Conservation (phyloP, 1,140 invertebrate genomes). For the Drosophila biarmipes region DNA sequence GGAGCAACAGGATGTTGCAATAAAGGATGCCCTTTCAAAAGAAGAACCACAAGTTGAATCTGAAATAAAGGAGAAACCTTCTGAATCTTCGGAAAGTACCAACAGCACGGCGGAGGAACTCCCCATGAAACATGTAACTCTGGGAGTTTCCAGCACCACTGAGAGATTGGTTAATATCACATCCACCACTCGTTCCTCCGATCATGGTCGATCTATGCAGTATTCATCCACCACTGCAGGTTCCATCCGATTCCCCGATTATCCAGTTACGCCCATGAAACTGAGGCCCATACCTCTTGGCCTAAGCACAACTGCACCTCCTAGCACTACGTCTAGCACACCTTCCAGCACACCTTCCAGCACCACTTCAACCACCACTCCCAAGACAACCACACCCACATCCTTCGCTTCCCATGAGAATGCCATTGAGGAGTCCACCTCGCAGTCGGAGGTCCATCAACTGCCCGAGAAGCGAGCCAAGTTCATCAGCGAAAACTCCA, state of each 20-base stretch:
- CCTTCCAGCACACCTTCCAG: constrained; percentile 10
- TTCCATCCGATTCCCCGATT: neutral
- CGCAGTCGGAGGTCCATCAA: constrained; percentile 17
- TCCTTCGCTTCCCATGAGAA: constrained; percentile 58
- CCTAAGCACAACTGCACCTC: constrained; percentile 14
- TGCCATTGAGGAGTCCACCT: constrained; percentile 54
- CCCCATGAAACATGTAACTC: neutral
- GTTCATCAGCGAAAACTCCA: constrained; percentile 78
- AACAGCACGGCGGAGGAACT: neutral
- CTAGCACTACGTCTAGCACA: constrained; percentile 23
- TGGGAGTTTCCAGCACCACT: constrained; percentile 3
- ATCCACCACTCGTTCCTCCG: constrained; percentile 27
- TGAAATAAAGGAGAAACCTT: neutral
- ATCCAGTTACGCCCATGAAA: constrained; percentile 64
- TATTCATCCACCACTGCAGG: constrained; percentile 44
- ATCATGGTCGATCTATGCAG: constrained; percentile 58
- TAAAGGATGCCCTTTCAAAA: neutral
- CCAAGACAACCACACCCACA: constrained; percentile 5
- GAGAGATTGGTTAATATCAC: constrained; percentile 2
- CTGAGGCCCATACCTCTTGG: constrained; percentile 45
- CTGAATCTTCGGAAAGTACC: neutral
- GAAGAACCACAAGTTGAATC: neutral
- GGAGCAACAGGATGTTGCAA: neutral
- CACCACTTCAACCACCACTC: constrained; percentile 25
- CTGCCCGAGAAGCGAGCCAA: constrained; percentile 70